A percentile compares a stretch with the other conserved stretches of the same genome.
These are phyloP conservation scores for Peromyscus melanophrys DNA, from an alignment of 2,797 vertebrate species.

Conservation along the genomic window DNA sequence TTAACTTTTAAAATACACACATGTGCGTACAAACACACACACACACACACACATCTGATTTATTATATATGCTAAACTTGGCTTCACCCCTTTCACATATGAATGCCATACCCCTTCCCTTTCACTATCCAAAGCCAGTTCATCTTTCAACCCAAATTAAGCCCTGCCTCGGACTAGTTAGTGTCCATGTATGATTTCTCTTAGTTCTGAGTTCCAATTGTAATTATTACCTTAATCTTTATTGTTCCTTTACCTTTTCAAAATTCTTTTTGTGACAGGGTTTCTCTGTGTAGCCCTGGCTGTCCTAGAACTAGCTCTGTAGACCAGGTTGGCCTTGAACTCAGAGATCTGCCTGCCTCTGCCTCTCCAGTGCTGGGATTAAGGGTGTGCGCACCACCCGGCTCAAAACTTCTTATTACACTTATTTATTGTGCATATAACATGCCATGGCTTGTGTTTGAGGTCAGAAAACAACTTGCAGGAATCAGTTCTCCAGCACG, in stretches of 20 bases:
- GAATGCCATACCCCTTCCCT: background rate
- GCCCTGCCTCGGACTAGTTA: background rate
- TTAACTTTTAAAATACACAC: background rate
- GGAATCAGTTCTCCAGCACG: background rate
- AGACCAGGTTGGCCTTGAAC: no score
- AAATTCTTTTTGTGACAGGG: background rate
- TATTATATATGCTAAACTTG: slow-evolving; percentile 4
- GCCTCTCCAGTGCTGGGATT: no score
- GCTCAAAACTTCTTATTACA: background rate
- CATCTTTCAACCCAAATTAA: slow-evolving; percentile 56
- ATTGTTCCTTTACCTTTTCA: background rate
- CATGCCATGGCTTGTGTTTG: background rate
- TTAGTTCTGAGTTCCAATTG: slow-evolving; percentile 51
- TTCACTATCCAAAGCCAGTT: slow-evolving; percentile 40
- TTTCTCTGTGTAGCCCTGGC: no score
- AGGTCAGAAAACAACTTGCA: background rate
- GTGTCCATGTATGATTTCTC: background rate
- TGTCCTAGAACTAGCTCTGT: no score
- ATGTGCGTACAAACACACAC: background rate
- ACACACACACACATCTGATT: slow-evolving; percentile 8
- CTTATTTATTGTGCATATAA: background rate
- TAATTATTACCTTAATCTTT: slow-evolving; percentile 58
- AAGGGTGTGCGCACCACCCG: no score
- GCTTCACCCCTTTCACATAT: slow-evolving; percentile 11
- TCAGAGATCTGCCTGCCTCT: no score